Conservation (phyloP, 2,888 invertebrate species). For the Melanophora roralis region DNA sequence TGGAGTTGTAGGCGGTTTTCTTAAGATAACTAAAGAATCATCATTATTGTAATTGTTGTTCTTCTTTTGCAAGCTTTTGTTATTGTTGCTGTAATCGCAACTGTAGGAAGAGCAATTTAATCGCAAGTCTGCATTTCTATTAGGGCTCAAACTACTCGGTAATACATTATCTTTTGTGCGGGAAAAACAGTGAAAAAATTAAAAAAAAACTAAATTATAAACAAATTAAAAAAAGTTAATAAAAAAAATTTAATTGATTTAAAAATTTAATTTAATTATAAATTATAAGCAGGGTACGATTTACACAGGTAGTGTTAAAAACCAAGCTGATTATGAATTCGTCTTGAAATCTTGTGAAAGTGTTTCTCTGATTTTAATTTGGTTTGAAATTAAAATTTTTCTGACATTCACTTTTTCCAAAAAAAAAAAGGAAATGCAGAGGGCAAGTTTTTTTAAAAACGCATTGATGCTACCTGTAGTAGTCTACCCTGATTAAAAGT, state of each 20-base stretch:
- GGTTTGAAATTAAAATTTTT: too few relatives aligned
- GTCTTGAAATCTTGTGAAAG: too few relatives aligned
- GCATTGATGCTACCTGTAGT: too few relatives aligned
- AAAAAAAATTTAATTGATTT: slow-evolving; percentile 26
- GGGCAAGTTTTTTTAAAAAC: too few relatives aligned
- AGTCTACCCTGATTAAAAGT: too few relatives aligned
- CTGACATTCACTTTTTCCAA: too few relatives aligned
- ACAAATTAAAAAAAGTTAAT: slow-evolving; percentile 26
- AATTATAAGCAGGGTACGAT: too few relatives aligned
- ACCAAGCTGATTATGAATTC: too few relatives aligned
- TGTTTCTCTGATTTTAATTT: too few relatives aligned
- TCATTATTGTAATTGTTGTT: slow-evolving; percentile 19
- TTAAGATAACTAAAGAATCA: too few relatives aligned
- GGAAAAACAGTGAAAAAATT: slow-evolving; percentile 31
- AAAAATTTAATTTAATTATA: too few relatives aligned
- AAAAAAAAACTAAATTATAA: slow-evolving; percentile 3
- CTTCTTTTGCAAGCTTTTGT: slow-evolving; percentile 43
- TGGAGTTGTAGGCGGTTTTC: slow-evolving; percentile 25
- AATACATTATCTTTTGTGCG: slow-evolving; percentile 59
- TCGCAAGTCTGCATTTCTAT: slow-evolving; percentile 65
- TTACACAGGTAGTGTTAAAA: neutral
- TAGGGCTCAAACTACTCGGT: slow-evolving; percentile 54
- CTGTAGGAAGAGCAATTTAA: slow-evolving; percentile 61
- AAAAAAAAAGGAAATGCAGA: too few relatives aligned
- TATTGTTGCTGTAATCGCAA: slow-evolving; percentile 33